Evolutionary conservation across 2,113 vertebrate species (phyloP), one percentile per base, ranked within the genome.

Genomic region (Rafetus swinhoei): DNA sequence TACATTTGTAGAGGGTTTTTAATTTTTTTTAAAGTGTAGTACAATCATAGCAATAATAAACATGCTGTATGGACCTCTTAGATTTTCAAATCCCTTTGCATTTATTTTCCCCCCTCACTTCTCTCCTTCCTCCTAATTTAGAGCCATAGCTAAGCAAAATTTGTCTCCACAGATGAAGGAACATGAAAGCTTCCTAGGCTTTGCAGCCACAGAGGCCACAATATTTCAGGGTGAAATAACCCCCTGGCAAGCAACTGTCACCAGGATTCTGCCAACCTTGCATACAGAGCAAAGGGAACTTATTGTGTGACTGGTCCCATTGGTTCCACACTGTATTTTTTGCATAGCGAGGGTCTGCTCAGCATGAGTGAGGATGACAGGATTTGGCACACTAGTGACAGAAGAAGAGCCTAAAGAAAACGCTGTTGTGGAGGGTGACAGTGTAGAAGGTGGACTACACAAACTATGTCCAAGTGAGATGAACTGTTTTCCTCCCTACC

Each of bases 1-100:
- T n/a, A 90, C 25, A 62, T 65, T 85, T 83, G 81, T 53, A 60
- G 25, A 24, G 11, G 8, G 32, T 77, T 72, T 55, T 86, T 90
- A 92, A 92, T 60, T 72, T 52, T 88, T 89, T 92, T 93, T 94
- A 81, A 91, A 95, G 77, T 95, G 50, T 81, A 95, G 76, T 60
- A 95, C 53, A 92, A 27, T 56, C 10, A 1, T 86, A 84, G 91
- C 72, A 87, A 88, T 53, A 94, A 84, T 56, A 96, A 95, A 96
- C 85, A 80, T 94, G 85, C 86, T 83, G 72, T 95, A n/a, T 84
- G 77, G 77, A 77, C 27, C 79, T 94, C 65, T 89, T 84, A 91
- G 76, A 91, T 91, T 81, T 86, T 88, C 82, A 84, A 93, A 94
- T 83, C 50, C 54, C 35, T 92, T 96, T 76, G 65, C 5, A 90